Percentiles rank a stretch among this genome's conserved stretches.
Evolutionary conservation across 2,797 vertebrate genomes (phyloP).

Genomic region (Pantherophis vulpinus): DNA sequence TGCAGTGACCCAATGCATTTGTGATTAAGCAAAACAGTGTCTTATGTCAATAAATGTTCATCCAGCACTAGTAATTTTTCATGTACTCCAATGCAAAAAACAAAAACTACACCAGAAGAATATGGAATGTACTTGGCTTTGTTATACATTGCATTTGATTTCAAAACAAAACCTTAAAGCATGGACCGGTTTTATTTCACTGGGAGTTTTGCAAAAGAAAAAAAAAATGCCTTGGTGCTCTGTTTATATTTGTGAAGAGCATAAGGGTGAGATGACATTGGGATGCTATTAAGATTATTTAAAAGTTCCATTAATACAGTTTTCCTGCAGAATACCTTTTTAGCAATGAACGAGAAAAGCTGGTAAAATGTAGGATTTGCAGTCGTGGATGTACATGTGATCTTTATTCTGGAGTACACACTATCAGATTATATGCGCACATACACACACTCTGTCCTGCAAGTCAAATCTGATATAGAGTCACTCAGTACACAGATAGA

Average conservation of each 20-base stretch:
- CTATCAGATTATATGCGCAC: background rate
- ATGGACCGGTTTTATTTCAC: background rate
- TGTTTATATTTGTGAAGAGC: background rate
- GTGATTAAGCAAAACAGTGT: conserved; percentile 25
- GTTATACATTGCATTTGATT: background rate
- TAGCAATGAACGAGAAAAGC: conserved; percentile 3
- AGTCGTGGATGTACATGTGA: background rate
- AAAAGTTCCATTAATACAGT: conserved; percentile 58
- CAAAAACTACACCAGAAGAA: background rate
- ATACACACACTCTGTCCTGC: conserved; percentile 13
- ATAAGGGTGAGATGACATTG: background rate
- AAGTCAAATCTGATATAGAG: background rate
- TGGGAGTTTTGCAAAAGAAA: background rate
- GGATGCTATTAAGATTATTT: background rate
- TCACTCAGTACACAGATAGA: conserved; percentile 32
- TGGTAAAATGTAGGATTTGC: background rate
- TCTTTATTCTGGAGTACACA: background rate
- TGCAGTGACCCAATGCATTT: background rate
- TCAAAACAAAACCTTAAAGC: background rate
- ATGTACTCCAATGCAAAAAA: background rate
- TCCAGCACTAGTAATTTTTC: background rate
- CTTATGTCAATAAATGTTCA: background rate
- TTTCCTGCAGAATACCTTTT: conserved; percentile 6
- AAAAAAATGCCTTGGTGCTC: background rate
- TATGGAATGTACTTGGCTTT: rapidly evolving